Base-by-base conservation (phyloP, 2,113 vertebrate species). In the Eptesicus fuscus region DNA sequence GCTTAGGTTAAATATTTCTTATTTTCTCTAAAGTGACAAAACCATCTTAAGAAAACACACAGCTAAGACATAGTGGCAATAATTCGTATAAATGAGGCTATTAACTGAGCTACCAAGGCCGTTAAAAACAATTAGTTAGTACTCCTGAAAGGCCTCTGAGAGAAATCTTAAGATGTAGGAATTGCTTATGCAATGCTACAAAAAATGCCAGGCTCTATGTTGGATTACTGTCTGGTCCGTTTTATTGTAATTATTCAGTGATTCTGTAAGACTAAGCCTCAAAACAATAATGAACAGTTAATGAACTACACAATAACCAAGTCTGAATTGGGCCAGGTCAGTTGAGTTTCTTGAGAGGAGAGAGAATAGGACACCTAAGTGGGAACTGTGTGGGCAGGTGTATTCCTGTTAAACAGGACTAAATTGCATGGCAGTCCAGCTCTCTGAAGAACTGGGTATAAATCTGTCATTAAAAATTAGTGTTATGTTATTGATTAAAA, bases 321-420 rank as follows among this genome's bases (percentile, higher is more conserved):
- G 93, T 97, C 86, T 95, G 94, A 97, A 95, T 91, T 93, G 95
- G 90, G 90, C 82, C 70, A 96, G 97, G 95, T 96, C 96, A 95
- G 76, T 92, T 91, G 86, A 92, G 93, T 93, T 96, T 83, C 96
- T 96, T 88, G 65, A 92, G 88, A 96, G 96, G 90, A 93, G 18
- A 87, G 67, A 87, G 67, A 73, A 47, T 9, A 91, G 70, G 88
- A 95, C 7, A 17, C 13, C 16, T 32, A 44, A 30, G 76, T 90
- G 83, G 83, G 47, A 96, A 93, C 71, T 47, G 3, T 67, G 65
- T 51, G 83, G 85, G 12, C 89, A 40, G 59, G 59, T 40, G 49
- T 79, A 67, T 86, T 94, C 44, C 9, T 73, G 35, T 47, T 78
- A 70, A 61, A 40, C 86, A 94, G 20, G 86, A 85, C 79, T 83